Evolutionary conservation across 2,888 invertebrate genomes (phyloP).

Genomic region (Dolichopus griseipennis): DNA sequence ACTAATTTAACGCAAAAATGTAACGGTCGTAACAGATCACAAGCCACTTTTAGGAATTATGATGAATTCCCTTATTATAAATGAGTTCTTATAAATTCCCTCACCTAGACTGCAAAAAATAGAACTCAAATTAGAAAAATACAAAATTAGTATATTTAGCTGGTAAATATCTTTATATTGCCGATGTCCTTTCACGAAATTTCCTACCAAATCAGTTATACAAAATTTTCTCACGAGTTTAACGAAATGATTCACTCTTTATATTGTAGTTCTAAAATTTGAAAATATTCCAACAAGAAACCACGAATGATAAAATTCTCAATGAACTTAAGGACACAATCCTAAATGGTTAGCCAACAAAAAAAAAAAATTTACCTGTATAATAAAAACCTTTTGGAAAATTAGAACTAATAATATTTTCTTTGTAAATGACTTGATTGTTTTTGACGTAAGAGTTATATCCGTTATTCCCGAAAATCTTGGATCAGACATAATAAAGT

Average conservation of each 20-base stretch:
- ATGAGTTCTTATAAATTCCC: background rate
- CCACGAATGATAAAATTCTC: conserved; percentile 10
- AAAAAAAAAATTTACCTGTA: conserved; percentile 8
- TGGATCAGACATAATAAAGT: background rate
- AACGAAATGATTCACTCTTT: conserved; percentile 16
- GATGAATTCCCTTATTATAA: too few relatives aligned
- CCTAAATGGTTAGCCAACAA: conserved; percentile 11
- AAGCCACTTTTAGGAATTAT: background rate
- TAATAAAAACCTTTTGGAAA: background rate
- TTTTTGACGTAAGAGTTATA: conserved; percentile 14
- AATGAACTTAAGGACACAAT: background rate
- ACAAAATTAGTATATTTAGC: conserved; percentile 15
- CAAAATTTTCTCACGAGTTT: conserved; percentile 9
- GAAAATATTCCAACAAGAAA: conserved; percentile 14
- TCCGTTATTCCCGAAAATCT: background rate
- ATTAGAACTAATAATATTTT: conserved; percentile 8
- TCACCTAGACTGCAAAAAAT: conserved; percentile 11
- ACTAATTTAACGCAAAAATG: conserved; percentile 11
- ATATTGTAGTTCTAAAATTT: conserved; percentile 15
- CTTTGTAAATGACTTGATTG: conserved; percentile 3
- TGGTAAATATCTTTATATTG: conserved; percentile 14
- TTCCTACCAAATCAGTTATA: background rate
- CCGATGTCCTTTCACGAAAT: conserved; percentile 14
- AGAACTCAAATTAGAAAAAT: conserved; percentile 16
- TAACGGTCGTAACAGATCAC: conserved; percentile 12